These are phyloP conservation scores for Thermophis baileyi DNA, from an alignment of 2,113 vertebrate species.

Conservation along the genomic window DNA sequence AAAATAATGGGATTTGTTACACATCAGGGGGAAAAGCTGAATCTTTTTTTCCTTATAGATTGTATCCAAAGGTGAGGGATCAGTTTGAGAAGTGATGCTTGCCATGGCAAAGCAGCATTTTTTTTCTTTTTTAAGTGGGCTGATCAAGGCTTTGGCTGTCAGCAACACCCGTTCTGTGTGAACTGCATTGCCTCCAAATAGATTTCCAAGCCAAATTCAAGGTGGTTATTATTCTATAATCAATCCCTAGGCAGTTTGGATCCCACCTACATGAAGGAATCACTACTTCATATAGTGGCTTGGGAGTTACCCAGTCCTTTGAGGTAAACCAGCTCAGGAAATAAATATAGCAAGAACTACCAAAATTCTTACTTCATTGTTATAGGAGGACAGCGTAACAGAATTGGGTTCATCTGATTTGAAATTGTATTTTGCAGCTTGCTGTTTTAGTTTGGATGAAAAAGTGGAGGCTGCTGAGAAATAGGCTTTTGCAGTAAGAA, in stretches of 20 bases:
- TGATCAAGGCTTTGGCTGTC: neutral
- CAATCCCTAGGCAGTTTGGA: neutral
- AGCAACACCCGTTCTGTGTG: neutral
- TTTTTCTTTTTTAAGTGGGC: neutral
- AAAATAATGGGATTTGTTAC: conserved; percentile 17
- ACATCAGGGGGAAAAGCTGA: neutral
- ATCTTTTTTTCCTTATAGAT: neutral
- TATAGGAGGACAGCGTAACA: neutral
- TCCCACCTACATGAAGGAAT: neutral
- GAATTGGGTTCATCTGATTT: neutral
- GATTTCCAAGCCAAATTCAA: neutral
- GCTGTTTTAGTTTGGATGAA: neutral
- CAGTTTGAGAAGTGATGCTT: neutral
- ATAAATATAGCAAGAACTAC: neutral
- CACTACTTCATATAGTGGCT: neutral
- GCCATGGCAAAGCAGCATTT: neutral
- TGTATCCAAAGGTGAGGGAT: conserved; percentile 12
- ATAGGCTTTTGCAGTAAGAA: neutral
- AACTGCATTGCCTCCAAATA: neutral
- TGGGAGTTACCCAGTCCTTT: neutral
- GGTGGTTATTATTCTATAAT: neutral
- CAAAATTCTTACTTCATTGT: neutral
- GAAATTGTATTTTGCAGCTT: neutral
- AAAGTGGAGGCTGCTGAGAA: neutral
- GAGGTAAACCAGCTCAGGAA: neutral